phyloP scores from a whole-genome alignment of 2,113 vertebrate species.

The Spea multiplicata region DNA sequence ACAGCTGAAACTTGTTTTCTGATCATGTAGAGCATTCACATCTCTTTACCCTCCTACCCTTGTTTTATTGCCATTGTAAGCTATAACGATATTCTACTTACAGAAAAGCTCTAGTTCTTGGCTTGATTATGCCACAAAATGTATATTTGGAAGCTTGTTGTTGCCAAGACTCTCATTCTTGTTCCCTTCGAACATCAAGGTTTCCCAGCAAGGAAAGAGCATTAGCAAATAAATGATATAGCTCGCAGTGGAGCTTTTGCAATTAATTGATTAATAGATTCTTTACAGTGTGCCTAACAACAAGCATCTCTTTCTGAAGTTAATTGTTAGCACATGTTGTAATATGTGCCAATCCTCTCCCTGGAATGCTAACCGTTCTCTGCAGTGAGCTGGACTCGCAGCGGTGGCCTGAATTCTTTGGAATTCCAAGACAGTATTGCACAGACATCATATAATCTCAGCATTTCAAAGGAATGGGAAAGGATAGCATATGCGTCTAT shows the following conservation, averaged over 20 bases:
- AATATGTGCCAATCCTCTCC: slow-evolving; percentile 15
- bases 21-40: no score
- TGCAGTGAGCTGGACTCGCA: slow-evolving; percentile 17
- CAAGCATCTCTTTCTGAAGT: slow-evolving; percentile 26
- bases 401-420: background rate
- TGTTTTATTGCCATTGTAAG: background rate
- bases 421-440: background rate
- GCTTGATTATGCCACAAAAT: background rate
- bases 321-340: slow-evolving; percentile 35
- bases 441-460: background rate
- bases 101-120: background rate
- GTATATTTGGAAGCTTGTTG: background rate
- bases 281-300: slow-evolving; percentile 34
- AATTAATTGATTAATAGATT: slow-evolving; percentile 29
- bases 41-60: background rate
- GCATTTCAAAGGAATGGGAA: no score
- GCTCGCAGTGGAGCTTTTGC: background rate
- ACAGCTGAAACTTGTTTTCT: no score
- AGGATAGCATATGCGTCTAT: no score
- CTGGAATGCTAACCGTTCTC: slow-evolving; percentile 20
- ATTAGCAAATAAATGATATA: slow-evolving; percentile 34
- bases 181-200: slow-evolving; percentile 1
- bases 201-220: slow-evolving; percentile 10
- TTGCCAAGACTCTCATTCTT: background rate
- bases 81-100: background rate